Base-by-base conservation (phyloP, 2,888 invertebrate species). In the Brachypterus glaber region DNA sequence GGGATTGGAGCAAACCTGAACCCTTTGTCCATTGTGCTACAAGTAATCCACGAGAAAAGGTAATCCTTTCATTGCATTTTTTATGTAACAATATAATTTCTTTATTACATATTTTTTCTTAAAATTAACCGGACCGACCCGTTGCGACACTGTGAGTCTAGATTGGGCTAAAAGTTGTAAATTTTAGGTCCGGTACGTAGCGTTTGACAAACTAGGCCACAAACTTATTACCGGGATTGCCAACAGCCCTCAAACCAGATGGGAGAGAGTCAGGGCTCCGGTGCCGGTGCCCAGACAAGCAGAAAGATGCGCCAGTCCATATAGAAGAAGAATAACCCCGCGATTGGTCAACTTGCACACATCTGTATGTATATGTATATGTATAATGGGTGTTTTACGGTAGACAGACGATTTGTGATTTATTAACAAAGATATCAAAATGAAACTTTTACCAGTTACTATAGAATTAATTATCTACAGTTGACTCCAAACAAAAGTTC, bases 221-320 rank as follows among this genome's bases (percentile, higher is more conserved):
- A 82, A 82, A 63, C 65, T 90, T 27, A 86, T 87, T 55, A 89
- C 90, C 2, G 90, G 87, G 9, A 87, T 90, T 55, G 80, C 83
- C 2, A 82, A 80, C 57, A 66, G 67, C 34, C 69, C 70, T 3
- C 66, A 63, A 44, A 68, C 70, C 5, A 64, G 72, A 49, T 72
- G 72, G 72, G 72, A 74, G 48, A 57, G 71, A 33, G 62, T 60
- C 3, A 49, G 62, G 33, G 58, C 62, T 13, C 58, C 62, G 8
- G 62, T 63, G 4, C 61, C 62, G 3, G 57, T 62, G 3, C 54
- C 62, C 1, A 48, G 60, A 40, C 60, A 57, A 35, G 48, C 47
- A 5, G 62, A 61, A 25, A 47, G 57, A 30, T 54, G 58, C 18
- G 52, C 55, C 13, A 58, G 53, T 40, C 55, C 59, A 2, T 61